Conservation (phyloP, 2,113 vertebrate species). For the Lepisosteus osseus region DNA sequence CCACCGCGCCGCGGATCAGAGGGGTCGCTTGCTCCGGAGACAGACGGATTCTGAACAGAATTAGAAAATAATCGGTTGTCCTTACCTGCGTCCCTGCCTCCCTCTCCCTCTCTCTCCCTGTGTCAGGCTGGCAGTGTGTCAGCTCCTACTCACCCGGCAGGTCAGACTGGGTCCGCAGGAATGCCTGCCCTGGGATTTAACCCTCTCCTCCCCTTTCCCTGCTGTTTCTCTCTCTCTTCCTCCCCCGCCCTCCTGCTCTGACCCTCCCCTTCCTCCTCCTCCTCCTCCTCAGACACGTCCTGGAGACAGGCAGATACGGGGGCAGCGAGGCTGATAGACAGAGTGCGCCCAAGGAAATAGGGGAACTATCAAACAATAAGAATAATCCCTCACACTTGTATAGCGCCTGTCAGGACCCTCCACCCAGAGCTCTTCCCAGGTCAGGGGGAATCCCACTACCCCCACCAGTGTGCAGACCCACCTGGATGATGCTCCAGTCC, state of each 20-base stretch:
- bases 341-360: too few relatives aligned
- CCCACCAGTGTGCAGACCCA: too few relatives aligned
- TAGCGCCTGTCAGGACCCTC: too few relatives aligned
- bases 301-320: background rate
- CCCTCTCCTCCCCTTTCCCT: too few relatives aligned
- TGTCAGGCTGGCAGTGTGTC: background rate
- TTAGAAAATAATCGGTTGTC: too few relatives aligned
- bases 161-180: conserved; percentile 14
- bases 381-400: too few relatives aligned
- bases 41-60: conserved; percentile 45
- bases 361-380: too few relatives aligned
- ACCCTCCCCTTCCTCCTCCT: background rate
- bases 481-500: too few relatives aligned
- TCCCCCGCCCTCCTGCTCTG: background rate
- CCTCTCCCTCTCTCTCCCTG: conserved; percentile 4
- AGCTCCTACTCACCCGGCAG: conserved; percentile 10
- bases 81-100: background rate
- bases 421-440: too few relatives aligned
- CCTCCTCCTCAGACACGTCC: background rate
- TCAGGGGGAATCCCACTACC: too few relatives aligned
- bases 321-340: background rate
- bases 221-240: too few relatives aligned
- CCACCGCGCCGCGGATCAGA: conserved; percentile 39
- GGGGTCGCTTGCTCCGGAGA: conserved; percentile 60
- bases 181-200: conserved; percentile 1